A percentile compares a stretch with the other conserved stretches of the same genome.
These are phyloP conservation scores for Sapayoa aenigma DNA, from an alignment of 2,113 vertebrate species.

Conservation along the genomic window DNA sequence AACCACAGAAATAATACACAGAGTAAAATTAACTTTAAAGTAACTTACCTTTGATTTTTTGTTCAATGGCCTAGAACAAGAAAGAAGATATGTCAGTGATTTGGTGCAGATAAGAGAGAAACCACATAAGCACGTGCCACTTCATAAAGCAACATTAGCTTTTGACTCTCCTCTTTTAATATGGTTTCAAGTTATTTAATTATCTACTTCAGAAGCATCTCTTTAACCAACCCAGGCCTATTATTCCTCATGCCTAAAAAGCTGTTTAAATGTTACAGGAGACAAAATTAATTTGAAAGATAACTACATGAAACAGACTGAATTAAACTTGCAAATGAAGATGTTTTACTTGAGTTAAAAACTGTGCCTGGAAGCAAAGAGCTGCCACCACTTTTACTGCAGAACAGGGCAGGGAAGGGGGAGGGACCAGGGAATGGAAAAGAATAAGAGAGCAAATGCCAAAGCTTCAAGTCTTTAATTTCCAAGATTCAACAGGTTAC, in stretches of 20 bases:
- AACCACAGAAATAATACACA: background rate
- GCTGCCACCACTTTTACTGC: background rate
- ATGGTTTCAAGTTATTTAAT: slow-evolving; percentile 29
- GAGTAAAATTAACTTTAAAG: slow-evolving; percentile 54
- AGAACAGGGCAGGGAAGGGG: background rate
- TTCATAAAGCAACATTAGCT: slow-evolving; percentile 4
- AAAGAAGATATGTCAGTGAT: slow-evolving; percentile 72
- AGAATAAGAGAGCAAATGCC: background rate
- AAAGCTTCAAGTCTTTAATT: background rate
- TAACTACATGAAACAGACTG: slow-evolving; percentile 27
- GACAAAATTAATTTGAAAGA: slow-evolving; percentile 51
- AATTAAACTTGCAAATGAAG: slow-evolving; percentile 63
- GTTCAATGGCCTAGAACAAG: slow-evolving; percentile 85
- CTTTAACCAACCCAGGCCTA: background rate
- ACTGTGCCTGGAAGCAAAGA: slow-evolving; percentile 49
- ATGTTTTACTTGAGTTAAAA: slow-evolving; percentile 44
- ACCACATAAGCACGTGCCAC: background rate
- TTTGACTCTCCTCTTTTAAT: background rate
- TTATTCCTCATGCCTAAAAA: slow-evolving; percentile 23
- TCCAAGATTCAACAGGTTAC: background rate
- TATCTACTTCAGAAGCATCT: background rate
- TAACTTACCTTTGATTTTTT: slow-evolving; percentile 87
- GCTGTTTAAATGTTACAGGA: slow-evolving; percentile 4
- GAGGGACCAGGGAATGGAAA: background rate
- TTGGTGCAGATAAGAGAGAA: background rate